phyloP scores from a whole-genome alignment of 2,888 invertebrate species.

The Bimastos eiseni region DNA sequence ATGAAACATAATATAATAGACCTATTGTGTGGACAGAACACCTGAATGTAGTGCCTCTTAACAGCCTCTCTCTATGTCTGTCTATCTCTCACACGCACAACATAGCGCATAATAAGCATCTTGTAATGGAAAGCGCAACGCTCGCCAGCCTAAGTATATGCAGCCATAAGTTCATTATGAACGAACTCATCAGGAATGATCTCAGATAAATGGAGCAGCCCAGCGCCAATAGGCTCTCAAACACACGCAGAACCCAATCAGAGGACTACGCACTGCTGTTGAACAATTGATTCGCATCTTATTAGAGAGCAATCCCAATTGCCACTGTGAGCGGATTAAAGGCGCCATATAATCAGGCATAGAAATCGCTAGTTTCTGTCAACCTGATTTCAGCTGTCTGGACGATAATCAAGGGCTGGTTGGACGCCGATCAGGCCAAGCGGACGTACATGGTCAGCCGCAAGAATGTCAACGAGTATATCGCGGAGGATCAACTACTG shows the following conservation, averaged over 20 bases:
- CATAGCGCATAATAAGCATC: not conserved
- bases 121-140: not conserved
- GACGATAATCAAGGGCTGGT: constrained; percentile 37
- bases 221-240: not conserved
- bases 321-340: not conserved
- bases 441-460: constrained; percentile 33
- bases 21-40: too few species aligned
- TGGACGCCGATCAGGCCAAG: constrained; percentile 39
- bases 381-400: constrained; percentile 34
- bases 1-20: not conserved
- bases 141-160: not conserved
- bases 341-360: not conserved
- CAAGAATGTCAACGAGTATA: constrained; percentile 34
- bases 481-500: constrained; percentile 34
- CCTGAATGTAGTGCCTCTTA: too few species aligned
- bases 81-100: not conserved
- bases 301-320: not conserved
- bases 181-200: not conserved
- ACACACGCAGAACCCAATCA: not conserved
- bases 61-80: not conserved
- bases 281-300: not conserved
- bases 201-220: not conserved
- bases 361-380: not conserved
- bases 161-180: not conserved
- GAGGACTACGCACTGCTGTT: not conserved